Base-by-base conservation (phyloP, 2,888 invertebrate genomes). In the Drosophila glabriapex region DNA sequence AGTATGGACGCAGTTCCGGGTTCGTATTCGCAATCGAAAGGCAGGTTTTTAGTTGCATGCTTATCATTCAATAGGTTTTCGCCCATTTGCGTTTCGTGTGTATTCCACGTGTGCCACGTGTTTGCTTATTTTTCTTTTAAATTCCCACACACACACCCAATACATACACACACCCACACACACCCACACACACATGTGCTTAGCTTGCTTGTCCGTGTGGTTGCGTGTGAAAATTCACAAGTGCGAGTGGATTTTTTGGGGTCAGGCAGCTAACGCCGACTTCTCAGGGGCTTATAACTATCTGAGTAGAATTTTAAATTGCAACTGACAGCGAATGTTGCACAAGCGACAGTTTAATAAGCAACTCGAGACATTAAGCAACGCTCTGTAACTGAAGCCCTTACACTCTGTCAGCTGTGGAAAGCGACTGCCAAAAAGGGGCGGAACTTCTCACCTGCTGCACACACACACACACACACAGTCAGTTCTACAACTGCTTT, bases 211-310 rank as follows among this genome's bases (percentile, higher is more conserved):
- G 46, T 68, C 25, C 29, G 31, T 49, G 68, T 50, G 70, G 29
- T 60, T 78, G 78, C 82, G 81, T 82, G 81, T 81, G 81, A 82
- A 82, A 83, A 82, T 82, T 84, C 69, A 72, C 84, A 82, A 83
- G 61, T 83, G 84, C 75, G 52, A 53, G 59, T 73, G 68, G 64
- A 73, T 81, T 73, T 39, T 37, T 80, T 56, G 62, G 64, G 49
- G 54, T 52, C 49, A 70, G 60, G 39, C 54, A 16, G n/a, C 16
- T 22, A 6, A 6, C 9, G 22, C 25, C 59, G 52, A 14, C 33
- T 31, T 31, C 39, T 62, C 41, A 33, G 35, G 31, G 41, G 60
- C 33, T 77, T 37, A 63, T 28, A 75, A 41, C 64, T 46, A 72
- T 43, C 54, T 58, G 72, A 53, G 37, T 39, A 39, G 56, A 72